Evolutionary conservation across 2,888 invertebrate species (phyloP).

Genomic region (Cylindroiulus punctatus): DNA sequence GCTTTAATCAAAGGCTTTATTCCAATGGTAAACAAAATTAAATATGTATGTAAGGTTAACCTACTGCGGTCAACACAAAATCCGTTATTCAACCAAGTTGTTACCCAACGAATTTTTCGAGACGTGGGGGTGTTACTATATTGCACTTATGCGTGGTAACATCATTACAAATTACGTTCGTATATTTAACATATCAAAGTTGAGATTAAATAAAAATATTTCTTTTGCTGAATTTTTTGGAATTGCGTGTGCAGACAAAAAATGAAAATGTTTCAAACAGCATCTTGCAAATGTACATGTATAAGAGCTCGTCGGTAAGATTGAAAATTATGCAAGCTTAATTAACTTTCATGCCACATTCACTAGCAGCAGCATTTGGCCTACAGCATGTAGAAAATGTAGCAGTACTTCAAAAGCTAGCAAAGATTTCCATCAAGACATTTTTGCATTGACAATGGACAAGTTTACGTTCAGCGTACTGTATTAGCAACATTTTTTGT

Average conservation of each 20-base stretch:
- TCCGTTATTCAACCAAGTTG: too few species aligned
- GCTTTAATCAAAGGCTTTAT: background rate
- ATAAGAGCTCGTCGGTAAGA: background rate
- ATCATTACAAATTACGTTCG: background rate
- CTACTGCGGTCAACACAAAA: too few species aligned
- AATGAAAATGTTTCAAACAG: background rate
- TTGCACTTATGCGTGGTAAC: too few species aligned
- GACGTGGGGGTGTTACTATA: too few species aligned
- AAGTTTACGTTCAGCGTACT: background rate
- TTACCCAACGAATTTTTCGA: too few species aligned
- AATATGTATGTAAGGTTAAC: background rate
- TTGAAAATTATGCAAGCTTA: background rate
- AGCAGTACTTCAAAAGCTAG: conserved; percentile 12
- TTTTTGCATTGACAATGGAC: background rate
- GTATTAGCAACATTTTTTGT: background rate
- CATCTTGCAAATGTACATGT: background rate
- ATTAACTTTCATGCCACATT: background rate
- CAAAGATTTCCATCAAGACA: background rate
- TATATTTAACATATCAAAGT: background rate
- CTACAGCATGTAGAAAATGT: background rate
- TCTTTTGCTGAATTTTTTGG: background rate
- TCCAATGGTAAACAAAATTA: conserved; percentile 10
- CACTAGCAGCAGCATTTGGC: background rate
- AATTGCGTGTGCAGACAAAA: background rate
- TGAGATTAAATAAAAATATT: background rate